These are phyloP conservation scores for Clarias platycephalus DNA, from an alignment of 2,797 vertebrate species.

Conservation along the genomic window DNA sequence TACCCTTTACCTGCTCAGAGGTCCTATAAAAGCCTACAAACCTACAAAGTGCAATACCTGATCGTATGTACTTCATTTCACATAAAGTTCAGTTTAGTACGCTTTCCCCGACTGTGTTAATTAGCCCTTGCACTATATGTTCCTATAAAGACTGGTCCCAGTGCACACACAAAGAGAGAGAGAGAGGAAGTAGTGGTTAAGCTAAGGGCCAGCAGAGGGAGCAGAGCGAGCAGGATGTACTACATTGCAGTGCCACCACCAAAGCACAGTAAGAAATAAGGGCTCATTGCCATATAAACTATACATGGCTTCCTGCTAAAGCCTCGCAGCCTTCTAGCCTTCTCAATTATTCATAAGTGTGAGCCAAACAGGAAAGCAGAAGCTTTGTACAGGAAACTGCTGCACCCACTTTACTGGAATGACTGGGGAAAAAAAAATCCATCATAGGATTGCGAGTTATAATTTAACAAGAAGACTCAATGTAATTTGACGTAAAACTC, in stretches of 20 bases:
- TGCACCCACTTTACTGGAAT: slow-evolving; percentile 26
- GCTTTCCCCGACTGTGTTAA: background rate
- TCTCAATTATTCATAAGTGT: slow-evolving; percentile 45
- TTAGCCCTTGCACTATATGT: background rate
- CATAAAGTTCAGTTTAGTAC: background rate
- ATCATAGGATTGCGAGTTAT: background rate
- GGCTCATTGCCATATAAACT: slow-evolving; percentile 45
- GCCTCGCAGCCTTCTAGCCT: slow-evolving; percentile 37
- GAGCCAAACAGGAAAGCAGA: slow-evolving; percentile 23
- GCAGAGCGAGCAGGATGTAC: slow-evolving; percentile 35
- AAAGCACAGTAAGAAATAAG: slow-evolving; percentile 22
- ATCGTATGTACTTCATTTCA: background rate
- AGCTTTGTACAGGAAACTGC: slow-evolving; percentile 33
- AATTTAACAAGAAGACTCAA: background rate
- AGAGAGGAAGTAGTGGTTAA: background rate
- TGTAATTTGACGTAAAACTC: background rate
- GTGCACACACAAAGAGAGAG: background rate
- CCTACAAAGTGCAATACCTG: background rate
- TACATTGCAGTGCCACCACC: background rate
- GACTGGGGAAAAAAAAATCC: background rate
- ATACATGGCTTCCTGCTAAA: slow-evolving; percentile 37
- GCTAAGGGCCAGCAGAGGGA: slow-evolving; percentile 51
- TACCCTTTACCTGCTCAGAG: background rate
- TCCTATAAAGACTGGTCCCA: background rate
- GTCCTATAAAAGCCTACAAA: background rate